Percentiles rank a stretch among this genome's conserved stretches.
Evolutionary conservation across 2,113 vertebrate species (phyloP).

Genomic region (Propithecus coquereli): DNA sequence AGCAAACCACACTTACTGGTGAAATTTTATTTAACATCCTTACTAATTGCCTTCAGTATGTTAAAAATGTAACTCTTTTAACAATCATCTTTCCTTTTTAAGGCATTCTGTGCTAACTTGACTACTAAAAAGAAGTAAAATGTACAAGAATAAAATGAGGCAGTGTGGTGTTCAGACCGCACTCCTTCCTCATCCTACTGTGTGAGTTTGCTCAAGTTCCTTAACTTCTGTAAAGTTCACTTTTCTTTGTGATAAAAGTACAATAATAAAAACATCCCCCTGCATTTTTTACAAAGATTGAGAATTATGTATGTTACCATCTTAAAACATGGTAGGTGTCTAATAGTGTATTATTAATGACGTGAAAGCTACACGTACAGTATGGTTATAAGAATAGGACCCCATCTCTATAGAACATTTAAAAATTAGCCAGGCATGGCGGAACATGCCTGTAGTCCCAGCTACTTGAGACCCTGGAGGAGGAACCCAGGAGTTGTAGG

Average conservation of each 20-base stretch:
- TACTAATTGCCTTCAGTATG: not conserved
- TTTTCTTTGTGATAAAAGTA: not conserved
- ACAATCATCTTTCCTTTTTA: not conserved
- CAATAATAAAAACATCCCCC: not conserved
- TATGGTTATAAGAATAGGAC: not conserved
- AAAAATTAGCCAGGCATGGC: no score
- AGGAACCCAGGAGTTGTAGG: no score
- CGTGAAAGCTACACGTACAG: not conserved
- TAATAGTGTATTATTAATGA: not conserved
- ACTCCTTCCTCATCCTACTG: not conserved
- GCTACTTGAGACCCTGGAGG: no score
- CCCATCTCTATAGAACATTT: no score
- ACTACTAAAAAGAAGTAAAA: not conserved
- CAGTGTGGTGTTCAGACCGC: not conserved
- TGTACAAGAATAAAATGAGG: not conserved
- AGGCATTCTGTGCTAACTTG: not conserved
- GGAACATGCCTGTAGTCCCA: no score
- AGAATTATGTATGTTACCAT: not conserved
- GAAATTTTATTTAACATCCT: constrained; percentile 3
- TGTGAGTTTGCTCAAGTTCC: not conserved
- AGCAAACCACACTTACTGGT: not conserved
- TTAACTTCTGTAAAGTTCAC: not conserved
- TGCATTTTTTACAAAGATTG: not conserved
- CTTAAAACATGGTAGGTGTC: not conserved
- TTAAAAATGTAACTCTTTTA: constrained; percentile 21